A percentile compares a stretch with the other conserved stretches of the same genome.
phyloP scores from a whole-genome alignment of 2,113 vertebrate genomes.

The Campylomormyrus numenius region DNA sequence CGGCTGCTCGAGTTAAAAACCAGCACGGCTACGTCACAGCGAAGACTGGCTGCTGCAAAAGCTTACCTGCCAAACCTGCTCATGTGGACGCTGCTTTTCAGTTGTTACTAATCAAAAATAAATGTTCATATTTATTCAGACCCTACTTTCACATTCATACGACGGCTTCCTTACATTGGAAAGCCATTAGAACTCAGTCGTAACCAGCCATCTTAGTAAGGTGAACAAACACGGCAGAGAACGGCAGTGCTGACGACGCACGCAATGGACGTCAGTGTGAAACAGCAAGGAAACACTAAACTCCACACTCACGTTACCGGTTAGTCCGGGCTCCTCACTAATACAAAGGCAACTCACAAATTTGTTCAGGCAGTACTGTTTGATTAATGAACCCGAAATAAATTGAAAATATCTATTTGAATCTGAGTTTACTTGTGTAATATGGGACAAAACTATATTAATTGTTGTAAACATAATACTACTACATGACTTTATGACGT shows the following conservation, averaged over 20 bases:
- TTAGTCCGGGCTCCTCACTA: neutral
- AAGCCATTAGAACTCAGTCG: neutral
- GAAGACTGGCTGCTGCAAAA: neutral
- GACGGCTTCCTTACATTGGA: neutral
- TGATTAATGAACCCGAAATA: neutral
- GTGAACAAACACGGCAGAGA: slow-evolving; percentile 24
- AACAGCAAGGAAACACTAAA: neutral
- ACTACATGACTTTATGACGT: neutral
- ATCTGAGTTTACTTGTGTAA: neutral
- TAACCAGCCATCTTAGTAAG: slow-evolving; percentile 27
- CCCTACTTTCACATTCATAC: slow-evolving; percentile 9
- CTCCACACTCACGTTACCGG: neutral
- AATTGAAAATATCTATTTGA: neutral
- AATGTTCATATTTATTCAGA: neutral
- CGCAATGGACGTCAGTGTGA: slow-evolving; percentile 8
- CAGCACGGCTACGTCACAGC: neutral
- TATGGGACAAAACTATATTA: neutral
- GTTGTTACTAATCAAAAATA: neutral
- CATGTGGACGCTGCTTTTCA: neutral
- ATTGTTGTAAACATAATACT: neutral
- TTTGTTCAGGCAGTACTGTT: neutral
- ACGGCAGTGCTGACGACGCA: slow-evolving; percentile 19
- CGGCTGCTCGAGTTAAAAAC: neutral
- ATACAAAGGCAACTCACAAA: neutral
- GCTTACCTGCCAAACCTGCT: slow-evolving; percentile 16